Conservation (phyloP, 2,888 invertebrate genomes). For the Ophion ventricosus region DNA sequence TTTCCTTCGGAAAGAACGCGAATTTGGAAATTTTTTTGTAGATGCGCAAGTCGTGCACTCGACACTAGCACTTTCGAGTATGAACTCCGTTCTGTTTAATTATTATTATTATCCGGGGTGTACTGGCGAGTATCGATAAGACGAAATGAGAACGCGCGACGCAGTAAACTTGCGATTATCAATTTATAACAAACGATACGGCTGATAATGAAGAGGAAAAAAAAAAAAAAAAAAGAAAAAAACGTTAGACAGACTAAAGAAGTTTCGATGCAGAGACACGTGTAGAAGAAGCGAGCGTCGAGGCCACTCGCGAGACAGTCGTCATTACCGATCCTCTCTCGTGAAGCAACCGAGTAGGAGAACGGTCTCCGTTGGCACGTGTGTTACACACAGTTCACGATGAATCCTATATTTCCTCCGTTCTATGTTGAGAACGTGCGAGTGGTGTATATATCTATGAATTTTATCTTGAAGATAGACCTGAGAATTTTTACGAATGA, state of each 20-base stretch:
- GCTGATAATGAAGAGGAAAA: slow-evolving; percentile 1
- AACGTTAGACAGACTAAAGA: slow-evolving; percentile 1
- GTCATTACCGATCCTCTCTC: slow-evolving; percentile 31
- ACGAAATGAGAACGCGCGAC: slow-evolving; percentile 2
- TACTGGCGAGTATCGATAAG: slow-evolving; percentile 8
- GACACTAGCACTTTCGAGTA: too few species aligned
- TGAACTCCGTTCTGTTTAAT: neutral
- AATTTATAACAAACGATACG: slow-evolving; percentile 31
- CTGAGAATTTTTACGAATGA: too few species aligned
- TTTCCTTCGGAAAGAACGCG: too few species aligned
- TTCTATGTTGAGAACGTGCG: neutral
- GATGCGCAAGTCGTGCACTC: too few species aligned
- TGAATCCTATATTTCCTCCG: neutral
- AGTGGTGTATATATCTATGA: neutral
- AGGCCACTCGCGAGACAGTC: slow-evolving; percentile 33
- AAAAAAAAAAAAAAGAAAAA: slow-evolving; percentile 2
- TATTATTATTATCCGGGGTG: neutral
- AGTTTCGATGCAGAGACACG: slow-evolving; percentile 21
- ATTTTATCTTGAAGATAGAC: neutral
- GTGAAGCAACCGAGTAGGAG: neutral
- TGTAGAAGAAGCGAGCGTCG: slow-evolving; percentile 27
- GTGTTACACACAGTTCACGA: neutral
- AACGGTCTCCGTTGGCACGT: neutral
- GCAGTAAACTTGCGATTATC: slow-evolving; percentile 11
- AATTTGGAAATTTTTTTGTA: too few species aligned